A percentile compares a stretch with the other conserved stretches of the same genome.
These are phyloP conservation scores for Rhineura floridana DNA, from an alignment of 2,113 vertebrate species.

Conservation along the genomic window DNA sequence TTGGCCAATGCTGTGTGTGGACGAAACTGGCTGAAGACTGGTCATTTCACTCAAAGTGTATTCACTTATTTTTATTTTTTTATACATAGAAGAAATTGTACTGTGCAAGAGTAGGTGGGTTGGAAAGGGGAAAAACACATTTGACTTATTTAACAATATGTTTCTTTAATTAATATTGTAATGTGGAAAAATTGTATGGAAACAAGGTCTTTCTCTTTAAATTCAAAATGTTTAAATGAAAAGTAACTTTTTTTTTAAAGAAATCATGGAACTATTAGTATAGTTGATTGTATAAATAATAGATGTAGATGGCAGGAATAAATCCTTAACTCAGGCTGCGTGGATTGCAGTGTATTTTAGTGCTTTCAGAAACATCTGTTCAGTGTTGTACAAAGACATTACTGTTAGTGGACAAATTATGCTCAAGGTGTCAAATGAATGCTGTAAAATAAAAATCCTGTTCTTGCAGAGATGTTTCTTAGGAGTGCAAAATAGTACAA, in stretches of 20 bases:
- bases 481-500: neutral
- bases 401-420: neutral
- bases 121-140: neutral
- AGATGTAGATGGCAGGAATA: slow-evolving; percentile 1
- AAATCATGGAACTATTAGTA: slow-evolving; percentile 26
- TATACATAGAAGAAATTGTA: slow-evolving; percentile 43
- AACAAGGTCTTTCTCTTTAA: neutral
- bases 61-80: slow-evolving; percentile 49
- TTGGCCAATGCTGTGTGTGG: slow-evolving; percentile 11
- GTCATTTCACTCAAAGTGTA: slow-evolving; percentile 39
- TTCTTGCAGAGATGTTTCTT: neutral
- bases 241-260: neutral
- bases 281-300: slow-evolving; percentile 18
- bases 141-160: neutral
- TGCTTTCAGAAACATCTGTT: slow-evolving; percentile 29
- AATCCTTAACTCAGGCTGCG: slow-evolving; percentile 21
- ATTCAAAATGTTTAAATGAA: neutral
- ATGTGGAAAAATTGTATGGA: neutral
- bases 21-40: slow-evolving; percentile 47
- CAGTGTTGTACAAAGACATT: slow-evolving; percentile 10
- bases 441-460: neutral
- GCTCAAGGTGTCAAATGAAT: neutral
- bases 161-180: neutral
- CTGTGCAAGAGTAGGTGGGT: slow-evolving; percentile 21
- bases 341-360: slow-evolving; percentile 10